Conservation (phyloP, 2,888 invertebrate genomes). For the Cheilosia soror region DNA sequence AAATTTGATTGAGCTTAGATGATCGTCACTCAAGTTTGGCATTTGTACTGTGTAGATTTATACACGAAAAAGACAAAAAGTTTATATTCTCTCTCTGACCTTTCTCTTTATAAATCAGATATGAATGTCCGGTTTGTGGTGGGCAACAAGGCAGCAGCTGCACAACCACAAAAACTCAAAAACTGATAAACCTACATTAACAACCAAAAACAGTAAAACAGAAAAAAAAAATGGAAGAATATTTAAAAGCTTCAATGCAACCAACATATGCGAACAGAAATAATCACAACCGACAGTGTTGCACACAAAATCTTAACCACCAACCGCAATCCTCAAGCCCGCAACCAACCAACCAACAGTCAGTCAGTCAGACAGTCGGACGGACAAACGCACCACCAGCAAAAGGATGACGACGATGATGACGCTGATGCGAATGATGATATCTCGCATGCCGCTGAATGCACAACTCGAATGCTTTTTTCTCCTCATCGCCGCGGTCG, state of each 20-base stretch:
- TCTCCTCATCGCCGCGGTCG: not conserved
- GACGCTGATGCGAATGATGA: slow-evolving; percentile 70
- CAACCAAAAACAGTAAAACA: slow-evolving; percentile 21
- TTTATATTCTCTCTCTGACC: slow-evolving; percentile 17
- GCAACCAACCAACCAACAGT: not conserved
- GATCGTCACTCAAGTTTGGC: not conserved
- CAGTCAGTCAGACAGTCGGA: slow-evolving; percentile 4
- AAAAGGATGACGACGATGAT: slow-evolving; percentile 59
- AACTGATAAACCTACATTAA: slow-evolving; percentile 48
- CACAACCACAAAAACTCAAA: slow-evolving; percentile 12
- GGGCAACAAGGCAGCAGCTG: slow-evolving; percentile 27
- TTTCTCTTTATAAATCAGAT: slow-evolving; percentile 44
- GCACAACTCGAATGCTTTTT: slow-evolving; percentile 49
- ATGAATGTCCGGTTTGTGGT: slow-evolving; percentile 47
- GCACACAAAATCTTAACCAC: slow-evolving; percentile 51
- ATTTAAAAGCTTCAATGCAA: slow-evolving; percentile 42
- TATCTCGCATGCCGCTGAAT: slow-evolving; percentile 63
- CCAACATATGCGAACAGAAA: slow-evolving; percentile 31
- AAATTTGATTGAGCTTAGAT: not conserved
- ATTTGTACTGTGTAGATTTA: not conserved
- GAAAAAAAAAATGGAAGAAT: not conserved
- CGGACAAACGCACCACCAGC: slow-evolving; percentile 33
- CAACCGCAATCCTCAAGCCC: not conserved
- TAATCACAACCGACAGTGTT: slow-evolving; percentile 58
- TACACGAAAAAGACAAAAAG: not conserved